Evolutionary conservation across 2,797 vertebrate species (phyloP).

Genomic region (Cichlasoma orientale): DNA sequence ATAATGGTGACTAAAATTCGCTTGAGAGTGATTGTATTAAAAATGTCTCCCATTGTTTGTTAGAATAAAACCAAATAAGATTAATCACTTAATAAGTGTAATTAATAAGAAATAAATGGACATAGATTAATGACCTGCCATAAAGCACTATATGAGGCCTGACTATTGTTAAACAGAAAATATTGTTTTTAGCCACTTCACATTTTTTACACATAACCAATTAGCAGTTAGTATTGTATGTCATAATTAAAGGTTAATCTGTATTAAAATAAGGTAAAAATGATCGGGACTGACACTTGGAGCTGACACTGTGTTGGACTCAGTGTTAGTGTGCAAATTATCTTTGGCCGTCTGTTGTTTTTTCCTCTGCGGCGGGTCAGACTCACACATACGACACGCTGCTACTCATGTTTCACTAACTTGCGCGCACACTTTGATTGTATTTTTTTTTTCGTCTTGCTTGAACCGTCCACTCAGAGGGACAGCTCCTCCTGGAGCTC

Average conservation of each 20-base stretch:
- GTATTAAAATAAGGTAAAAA: background rate
- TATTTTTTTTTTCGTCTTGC: background rate
- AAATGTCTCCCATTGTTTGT: background rate
- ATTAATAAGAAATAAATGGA: background rate
- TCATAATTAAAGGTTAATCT: background rate
- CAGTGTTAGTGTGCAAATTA: background rate
- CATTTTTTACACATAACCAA: background rate
- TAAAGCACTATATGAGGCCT: background rate
- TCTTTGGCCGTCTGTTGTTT: too few species aligned
- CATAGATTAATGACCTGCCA: background rate
- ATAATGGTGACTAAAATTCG: background rate
- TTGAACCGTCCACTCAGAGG: background rate
- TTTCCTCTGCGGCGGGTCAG: too few species aligned
- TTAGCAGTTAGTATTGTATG: rapidly evolving
- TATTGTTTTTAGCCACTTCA: background rate
- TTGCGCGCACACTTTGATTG: background rate
- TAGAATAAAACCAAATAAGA: background rate
- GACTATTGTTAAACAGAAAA: background rate
- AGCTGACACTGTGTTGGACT: rapidly evolving
- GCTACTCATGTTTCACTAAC: too few species aligned
- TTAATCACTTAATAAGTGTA: background rate
- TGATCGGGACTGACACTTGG: rapidly evolving
- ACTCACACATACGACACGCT: too few species aligned
- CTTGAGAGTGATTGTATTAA: too few species aligned
- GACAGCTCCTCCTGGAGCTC: background rate